These are phyloP conservation scores for Atta texana DNA, from an alignment of 1,140 invertebrate species.

Conservation along the genomic window DNA sequence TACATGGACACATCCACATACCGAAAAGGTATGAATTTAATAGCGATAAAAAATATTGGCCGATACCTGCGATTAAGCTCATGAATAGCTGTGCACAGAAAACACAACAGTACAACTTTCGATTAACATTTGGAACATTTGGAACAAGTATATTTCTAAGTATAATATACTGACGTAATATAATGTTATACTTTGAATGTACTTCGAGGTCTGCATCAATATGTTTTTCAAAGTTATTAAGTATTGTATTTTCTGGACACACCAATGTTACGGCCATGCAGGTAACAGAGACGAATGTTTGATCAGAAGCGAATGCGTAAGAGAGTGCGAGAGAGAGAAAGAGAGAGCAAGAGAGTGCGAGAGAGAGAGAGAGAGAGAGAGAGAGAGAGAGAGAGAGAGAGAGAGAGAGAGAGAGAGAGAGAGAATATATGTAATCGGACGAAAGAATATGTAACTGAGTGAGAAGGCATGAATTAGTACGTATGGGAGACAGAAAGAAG, in stretches of 20 bases:
- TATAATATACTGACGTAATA: not conserved
- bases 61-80: conserved; percentile 71
- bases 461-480: conserved; percentile 64
- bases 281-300: conserved; percentile 68
- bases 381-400: conserved; percentile 70
- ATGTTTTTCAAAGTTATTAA: conserved; percentile 3
- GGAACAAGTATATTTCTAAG: not conserved
- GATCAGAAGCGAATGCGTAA: conserved; percentile 43
- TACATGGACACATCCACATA: conserved; percentile 28
- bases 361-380: conserved; percentile 68
- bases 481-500: conserved; percentile 80
- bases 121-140: conserved; percentile 11
- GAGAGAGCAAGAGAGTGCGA: not conserved
- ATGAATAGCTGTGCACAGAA: conserved; percentile 44
- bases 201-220: not conserved
- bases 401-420: conserved; percentile 45
- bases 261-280: conserved; percentile 63
- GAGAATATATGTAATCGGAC: conserved; percentile 76
- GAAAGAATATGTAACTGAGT: conserved; percentile 78
- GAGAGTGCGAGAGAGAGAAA: conserved; percentile 51
- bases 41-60: conserved; percentile 67
- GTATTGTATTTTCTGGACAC: conserved; percentile 31
- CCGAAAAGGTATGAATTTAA: conserved; percentile 61
- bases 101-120: not conserved
- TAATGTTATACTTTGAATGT: not conserved